Evolutionary conservation across 1,140 invertebrate genomes (phyloP), one percentile per base, ranked within the genome.

Genomic region (Oryzaephilus surinamensis): DNA sequence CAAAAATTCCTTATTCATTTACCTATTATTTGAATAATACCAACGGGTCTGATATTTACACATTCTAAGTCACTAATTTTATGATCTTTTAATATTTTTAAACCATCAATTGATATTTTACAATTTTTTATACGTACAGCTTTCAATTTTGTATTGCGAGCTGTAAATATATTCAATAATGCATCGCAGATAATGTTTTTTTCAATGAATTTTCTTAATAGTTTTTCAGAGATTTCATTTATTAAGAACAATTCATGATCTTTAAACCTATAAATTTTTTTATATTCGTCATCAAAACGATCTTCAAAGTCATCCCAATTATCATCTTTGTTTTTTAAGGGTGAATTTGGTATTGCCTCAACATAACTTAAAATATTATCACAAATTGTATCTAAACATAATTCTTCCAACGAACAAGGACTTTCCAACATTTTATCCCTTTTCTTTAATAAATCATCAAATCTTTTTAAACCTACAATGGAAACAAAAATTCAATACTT

Each of bases 341-440:
- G 41, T 35, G n/a, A n/a, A n/a, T n/a, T n/a, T n/a, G n/a, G n/a
- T n/a, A n/a, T n/a, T n/a, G n/a, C n/a, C n/a, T 51, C 41, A 27
- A 52, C 38, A 50, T 48, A 65, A 51, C 27, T 74, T 65, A 55
- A 73, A 78, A 83, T 64, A 59, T 82, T 79, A 43, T 77, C 73
- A 58, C 77, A 79, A 38, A 83, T 79, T 51, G 71, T 76, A 43
- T 81, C 74, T 6, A 83, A 64, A 57, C 79, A 82, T 43, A 71
- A 66, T 39, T 79, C 73, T 54, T 80, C 75, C 23, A 84, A 66
- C 40, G 71, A 67, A 52, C 54, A 59, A 11, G 77, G 77, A 40
- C 69, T 75, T 47, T 78, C 72, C 51, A 70, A 77, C 77, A 79
- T 80, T n/a, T n/a, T n/a, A n/a, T n/a, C n/a, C n/a, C n/a, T n/a